Base-by-base conservation (phyloP, 2,888 invertebrate genomes). In the Nemurella pictetii region DNA sequence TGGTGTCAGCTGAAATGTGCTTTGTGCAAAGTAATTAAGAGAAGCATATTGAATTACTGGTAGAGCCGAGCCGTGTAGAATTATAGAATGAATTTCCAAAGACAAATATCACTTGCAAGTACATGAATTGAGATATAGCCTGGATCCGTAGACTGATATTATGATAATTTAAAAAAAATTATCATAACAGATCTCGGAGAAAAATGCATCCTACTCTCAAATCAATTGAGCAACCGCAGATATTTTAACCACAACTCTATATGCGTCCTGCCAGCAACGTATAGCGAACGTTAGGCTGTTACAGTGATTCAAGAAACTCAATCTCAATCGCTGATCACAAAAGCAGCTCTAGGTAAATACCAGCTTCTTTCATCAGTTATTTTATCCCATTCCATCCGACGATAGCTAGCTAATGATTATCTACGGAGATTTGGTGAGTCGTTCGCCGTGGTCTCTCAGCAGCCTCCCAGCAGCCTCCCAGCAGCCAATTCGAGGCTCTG, bases 381-480 rank as follows among this genome's bases (percentile, higher is more conserved):
- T 28, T 26, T 30, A 80, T 35, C 36, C 55, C 27, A 82, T 55
- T 15, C 55, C 27, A 82, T 55, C 2, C 55, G 55, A 55, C 20
- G 12, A 55, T 55, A 20, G 55, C 55, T 55, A 55, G 55, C 12
- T 55, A 20, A 55, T 55, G 5, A 55, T 55, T 20, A 72, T 36
- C 36, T 28, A 82, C 72, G 55, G 72, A 82, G 82, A 82, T 72
- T 82, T 82, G 82, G 82, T 82, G 55, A 82, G 72, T 80, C 82
- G 82, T 28, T 78, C 78, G 55, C n/a, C n/a, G n/a, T n/a, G n/a
- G 26, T 55, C 81, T 30, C 35, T 36, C 72, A 82, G 28, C 15
- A 9, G 27, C 55, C 55, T 55, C 20, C 28, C 26, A 55, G 55
- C 82, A 32, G 9, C 32, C 3, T n/a, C 15, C 5, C 3, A 20